These are phyloP conservation scores for Eupithecia dodoneata DNA, from an alignment of 2,888 invertebrate species.

Conservation along the genomic window DNA sequence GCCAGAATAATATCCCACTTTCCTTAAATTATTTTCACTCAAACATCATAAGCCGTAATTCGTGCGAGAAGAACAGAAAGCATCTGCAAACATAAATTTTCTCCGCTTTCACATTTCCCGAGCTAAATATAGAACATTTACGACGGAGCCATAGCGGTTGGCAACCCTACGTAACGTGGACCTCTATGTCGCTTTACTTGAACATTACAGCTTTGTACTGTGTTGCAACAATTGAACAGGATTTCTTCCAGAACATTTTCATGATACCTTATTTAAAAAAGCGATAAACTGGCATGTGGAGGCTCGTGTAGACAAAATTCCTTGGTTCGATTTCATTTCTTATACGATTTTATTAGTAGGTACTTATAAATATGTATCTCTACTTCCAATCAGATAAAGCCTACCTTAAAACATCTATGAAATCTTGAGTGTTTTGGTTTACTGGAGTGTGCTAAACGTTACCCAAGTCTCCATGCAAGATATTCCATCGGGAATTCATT, in stretches of 20 bases:
- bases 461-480: not conserved
- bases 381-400: not conserved
- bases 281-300: not conserved
- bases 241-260: constrained; percentile 1
- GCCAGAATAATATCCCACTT: not conserved
- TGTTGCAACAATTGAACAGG: not conserved
- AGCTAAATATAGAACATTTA: constrained; percentile 38
- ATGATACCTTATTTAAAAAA: not conserved
- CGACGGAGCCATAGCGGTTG: constrained; percentile 17
- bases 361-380: not conserved
- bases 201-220: not conserved
- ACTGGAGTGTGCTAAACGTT: not conserved
- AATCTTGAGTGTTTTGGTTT: not conserved
- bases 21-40: constrained; percentile 12
- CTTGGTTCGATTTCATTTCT: not conserved
- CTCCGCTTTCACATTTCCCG: constrained; percentile 35
- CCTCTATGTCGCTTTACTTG: constrained; percentile 19
- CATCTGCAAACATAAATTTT: constrained; percentile 38
- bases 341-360: not conserved
- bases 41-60: constrained; percentile 25
- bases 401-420: not conserved
- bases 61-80: constrained; percentile 25
- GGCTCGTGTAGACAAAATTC: not conserved
- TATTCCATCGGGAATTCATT: not conserved
- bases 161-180: constrained; percentile 18